Evolutionary conservation across 2,113 vertebrate species (phyloP).

Genomic region (Eulemur rufifrons): DNA sequence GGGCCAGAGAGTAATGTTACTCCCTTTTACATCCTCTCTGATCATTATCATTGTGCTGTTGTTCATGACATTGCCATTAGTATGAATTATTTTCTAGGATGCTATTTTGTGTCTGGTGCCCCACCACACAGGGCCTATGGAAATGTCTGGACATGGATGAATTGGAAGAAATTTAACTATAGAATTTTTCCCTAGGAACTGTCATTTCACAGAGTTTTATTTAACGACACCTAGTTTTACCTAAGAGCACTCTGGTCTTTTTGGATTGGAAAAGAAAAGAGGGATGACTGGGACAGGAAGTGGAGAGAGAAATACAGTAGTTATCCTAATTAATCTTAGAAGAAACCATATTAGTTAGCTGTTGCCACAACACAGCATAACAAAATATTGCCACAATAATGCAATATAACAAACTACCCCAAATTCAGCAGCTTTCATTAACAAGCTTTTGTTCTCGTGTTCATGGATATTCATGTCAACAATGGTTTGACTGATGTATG

Average conservation of each 20-base stretch:
- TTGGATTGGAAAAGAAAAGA: background rate
- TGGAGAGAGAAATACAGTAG: background rate
- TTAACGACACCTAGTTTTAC: background rate
- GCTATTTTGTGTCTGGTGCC: background rate
- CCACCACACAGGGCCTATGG: fast-evolving
- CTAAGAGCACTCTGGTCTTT: background rate
- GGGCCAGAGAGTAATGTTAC: fast-evolving
- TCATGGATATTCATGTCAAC: background rate
- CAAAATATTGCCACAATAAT: background rate
- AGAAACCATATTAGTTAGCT: background rate
- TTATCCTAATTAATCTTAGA: no score
- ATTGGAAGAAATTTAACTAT: background rate
- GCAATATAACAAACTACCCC: background rate
- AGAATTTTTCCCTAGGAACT: background rate
- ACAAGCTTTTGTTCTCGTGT: background rate
- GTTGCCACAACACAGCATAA: background rate
- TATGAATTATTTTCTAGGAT: background rate
- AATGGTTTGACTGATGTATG: background rate
- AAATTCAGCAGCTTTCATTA: background rate
- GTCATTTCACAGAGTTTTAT: background rate
- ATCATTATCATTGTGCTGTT: background rate
- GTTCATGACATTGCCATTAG: background rate
- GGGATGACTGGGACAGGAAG: fast-evolving
- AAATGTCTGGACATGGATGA: background rate
- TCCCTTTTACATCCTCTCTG: background rate